These are phyloP conservation scores for Willowsia nigromaculata DNA, from an alignment of 2,888 invertebrate genomes.

Conservation along the genomic window DNA sequence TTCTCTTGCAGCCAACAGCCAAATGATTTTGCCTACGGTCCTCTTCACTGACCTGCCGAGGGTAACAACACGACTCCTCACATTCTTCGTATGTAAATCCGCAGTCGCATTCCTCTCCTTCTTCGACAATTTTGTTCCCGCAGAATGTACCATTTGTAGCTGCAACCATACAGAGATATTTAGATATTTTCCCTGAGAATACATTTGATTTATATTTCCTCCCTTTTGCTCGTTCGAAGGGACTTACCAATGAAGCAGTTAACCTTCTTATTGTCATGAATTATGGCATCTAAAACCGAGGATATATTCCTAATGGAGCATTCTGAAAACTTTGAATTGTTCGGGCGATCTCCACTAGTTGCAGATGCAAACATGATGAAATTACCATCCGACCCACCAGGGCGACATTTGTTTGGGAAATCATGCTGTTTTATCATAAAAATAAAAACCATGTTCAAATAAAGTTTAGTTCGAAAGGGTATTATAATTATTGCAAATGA, in stretches of 20 bases:
- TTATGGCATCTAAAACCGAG: conserved; percentile 93
- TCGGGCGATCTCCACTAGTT: conserved; percentile 97
- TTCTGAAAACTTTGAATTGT: conserved; percentile 95
- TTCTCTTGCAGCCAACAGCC: conserved; percentile 90
- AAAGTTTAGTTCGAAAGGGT: too few relatives aligned
- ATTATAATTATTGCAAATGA: too few relatives aligned
- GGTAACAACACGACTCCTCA: conserved; percentile 95
- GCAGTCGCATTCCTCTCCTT: conserved; percentile 98
- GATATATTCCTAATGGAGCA: conserved; percentile 98
- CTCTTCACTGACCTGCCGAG: conserved; percentile 87
- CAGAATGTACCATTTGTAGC: conserved; percentile 97
- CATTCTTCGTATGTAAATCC: conserved; percentile 96
- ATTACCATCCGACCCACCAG: conserved; percentile 95
- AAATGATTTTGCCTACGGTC: conserved; percentile 86
- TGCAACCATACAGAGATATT: conserved; percentile 73
- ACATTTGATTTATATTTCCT: not conserved
- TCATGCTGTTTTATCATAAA: conserved; percentile 86
- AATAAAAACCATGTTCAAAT: conserved; percentile 80
- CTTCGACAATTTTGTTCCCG: conserved; percentile 99
- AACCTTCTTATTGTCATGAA: conserved; percentile 90
- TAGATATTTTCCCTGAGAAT: not conserved
- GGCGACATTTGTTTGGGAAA: conserved; percentile 93
- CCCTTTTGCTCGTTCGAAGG: not conserved
- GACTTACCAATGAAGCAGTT: conserved; percentile 91
- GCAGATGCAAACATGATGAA: conserved; percentile 99